Percentiles rank a stretch among this genome's conserved stretches.
These are phyloP conservation scores for Barnardius zonarius DNA, from an alignment of 2,113 vertebrate genomes.

Conservation along the genomic window DNA sequence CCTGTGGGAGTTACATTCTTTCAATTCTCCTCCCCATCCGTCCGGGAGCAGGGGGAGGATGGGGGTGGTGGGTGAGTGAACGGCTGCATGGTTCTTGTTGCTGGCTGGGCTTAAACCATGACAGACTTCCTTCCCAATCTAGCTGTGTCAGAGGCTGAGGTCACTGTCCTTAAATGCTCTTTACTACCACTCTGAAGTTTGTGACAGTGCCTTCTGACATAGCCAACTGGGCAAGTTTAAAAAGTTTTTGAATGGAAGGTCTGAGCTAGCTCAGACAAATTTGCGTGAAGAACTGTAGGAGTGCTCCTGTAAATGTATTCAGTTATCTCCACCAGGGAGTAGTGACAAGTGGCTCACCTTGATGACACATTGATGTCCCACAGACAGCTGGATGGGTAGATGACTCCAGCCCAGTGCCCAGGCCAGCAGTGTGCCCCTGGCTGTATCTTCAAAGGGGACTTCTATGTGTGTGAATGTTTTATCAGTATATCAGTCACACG, in stretches of 20 bases:
- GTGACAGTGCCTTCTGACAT: not conserved
- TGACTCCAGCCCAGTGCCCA: not conserved
- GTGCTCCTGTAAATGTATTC: not conserved
- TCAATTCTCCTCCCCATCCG: no score
- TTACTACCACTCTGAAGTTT: not conserved
- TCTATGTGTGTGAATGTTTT: not conserved
- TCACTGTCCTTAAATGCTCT: not conserved
- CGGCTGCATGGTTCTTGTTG: no score
- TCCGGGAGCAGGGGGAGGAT: no score
- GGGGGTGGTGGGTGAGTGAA: no score
- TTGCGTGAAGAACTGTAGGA: not conserved
- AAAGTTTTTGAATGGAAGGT: not conserved
- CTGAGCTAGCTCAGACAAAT: not conserved
- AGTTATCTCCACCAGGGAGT: not conserved
- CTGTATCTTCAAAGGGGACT: not conserved
- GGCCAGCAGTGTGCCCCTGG: not conserved
- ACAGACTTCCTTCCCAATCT: not conserved
- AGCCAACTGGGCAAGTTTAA: not conserved
- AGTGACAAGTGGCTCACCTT: not conserved
- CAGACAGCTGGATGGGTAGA: not conserved
- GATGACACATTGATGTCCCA: not conserved
- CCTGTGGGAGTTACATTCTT: no score
- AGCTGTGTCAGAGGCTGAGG: not conserved
- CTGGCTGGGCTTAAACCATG: no score
- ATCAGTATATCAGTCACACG: not conserved